These are phyloP conservation scores for Corvus hawaiiensis DNA, from an alignment of 2,113 vertebrate genomes.

Conservation along the genomic window DNA sequence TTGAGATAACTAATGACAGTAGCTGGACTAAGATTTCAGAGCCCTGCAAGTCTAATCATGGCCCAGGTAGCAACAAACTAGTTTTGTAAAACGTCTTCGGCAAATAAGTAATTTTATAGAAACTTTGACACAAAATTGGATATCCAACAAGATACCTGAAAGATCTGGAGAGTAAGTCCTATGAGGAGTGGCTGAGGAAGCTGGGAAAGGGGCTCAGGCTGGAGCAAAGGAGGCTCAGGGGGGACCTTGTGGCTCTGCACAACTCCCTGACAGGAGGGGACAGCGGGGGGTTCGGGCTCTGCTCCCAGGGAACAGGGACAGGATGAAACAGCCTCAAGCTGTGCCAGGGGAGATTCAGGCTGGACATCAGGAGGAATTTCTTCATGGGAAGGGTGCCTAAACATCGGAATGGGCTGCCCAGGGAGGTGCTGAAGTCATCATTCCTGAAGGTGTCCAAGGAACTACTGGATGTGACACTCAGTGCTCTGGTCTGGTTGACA, in stretches of 20 bases:
- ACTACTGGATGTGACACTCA: not conserved
- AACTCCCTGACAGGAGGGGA: not conserved
- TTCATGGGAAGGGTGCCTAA: too few relatives aligned
- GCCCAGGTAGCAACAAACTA: not conserved
- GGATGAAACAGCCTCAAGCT: accelerated
- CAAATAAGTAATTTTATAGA: not conserved
- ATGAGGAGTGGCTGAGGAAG: not conserved
- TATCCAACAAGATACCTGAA: not conserved
- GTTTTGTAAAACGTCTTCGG: not conserved
- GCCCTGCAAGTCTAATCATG: not conserved
- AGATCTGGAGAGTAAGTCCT: not conserved
- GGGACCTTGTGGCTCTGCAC: not conserved
- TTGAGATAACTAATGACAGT: not conserved
- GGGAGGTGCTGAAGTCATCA: not conserved
- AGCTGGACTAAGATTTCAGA: not conserved
- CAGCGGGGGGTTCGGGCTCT: accelerated
- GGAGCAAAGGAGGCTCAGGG: not conserved
- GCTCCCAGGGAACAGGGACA: not conserved
- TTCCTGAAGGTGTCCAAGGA: not conserved
- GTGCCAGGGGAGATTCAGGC: not conserved
- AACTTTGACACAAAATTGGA: not conserved
- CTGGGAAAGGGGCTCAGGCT: not conserved
- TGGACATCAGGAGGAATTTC: not conserved
- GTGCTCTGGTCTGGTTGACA: not conserved
- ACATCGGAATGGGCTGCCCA: not conserved